These are phyloP conservation scores for Anhinga rufa DNA, from an alignment of 2,113 vertebrate genomes.

Conservation along the genomic window DNA sequence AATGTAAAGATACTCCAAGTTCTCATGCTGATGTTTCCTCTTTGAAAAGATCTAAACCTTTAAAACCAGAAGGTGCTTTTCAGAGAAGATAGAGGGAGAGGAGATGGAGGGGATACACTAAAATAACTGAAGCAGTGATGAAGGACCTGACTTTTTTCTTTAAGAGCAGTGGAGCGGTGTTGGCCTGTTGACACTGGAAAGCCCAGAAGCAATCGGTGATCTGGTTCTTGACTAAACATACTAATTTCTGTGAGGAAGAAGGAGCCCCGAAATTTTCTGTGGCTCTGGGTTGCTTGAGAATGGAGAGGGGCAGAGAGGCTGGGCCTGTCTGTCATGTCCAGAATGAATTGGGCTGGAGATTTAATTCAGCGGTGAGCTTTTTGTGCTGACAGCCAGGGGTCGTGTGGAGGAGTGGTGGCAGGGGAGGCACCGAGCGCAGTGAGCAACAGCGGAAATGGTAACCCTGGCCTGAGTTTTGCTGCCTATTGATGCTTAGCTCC, in stretches of 20 bases:
- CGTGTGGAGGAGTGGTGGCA: background rate
- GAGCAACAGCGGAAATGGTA: background rate
- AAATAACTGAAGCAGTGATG: background rate
- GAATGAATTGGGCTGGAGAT: background rate
- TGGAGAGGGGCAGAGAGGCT: background rate
- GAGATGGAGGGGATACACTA: background rate
- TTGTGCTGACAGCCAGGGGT: accelerated
- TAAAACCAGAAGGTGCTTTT: background rate
- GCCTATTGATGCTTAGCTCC: background rate
- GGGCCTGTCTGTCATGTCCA: background rate
- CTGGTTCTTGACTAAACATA: background rate
- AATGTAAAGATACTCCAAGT: background rate
- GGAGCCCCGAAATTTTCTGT: background rate
- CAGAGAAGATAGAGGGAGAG: background rate
- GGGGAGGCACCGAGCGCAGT: background rate
- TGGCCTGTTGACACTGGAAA: background rate
- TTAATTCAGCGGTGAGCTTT: background rate
- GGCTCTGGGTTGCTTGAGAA: background rate
- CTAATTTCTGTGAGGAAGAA: background rate
- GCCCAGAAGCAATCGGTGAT: background rate
- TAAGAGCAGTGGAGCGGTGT: background rate
- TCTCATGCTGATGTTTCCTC: background rate
- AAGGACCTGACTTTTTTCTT: background rate
- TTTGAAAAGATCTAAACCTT: background rate
- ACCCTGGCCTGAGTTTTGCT: background rate